Conservation (phyloP, 2,113 vertebrate species). For the Heteronetta atricapilla region DNA sequence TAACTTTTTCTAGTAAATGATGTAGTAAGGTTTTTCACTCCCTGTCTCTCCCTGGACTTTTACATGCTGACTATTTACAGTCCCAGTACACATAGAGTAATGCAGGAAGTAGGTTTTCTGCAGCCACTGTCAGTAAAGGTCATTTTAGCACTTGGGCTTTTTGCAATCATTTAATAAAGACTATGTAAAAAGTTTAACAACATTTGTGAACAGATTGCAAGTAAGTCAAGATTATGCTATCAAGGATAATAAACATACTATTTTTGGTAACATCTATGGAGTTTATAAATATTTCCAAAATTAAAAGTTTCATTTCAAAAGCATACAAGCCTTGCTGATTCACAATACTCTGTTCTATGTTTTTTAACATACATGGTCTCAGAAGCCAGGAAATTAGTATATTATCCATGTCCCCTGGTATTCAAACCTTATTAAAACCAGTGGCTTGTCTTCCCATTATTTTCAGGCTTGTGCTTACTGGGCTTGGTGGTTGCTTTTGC, state of each 20-base stretch:
- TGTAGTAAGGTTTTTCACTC: neutral
- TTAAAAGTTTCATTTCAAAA: neutral
- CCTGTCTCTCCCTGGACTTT: neutral
- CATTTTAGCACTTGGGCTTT: neutral
- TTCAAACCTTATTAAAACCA: neutral
- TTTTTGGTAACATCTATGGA: neutral
- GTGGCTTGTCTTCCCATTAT: neutral
- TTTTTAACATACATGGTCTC: neutral
- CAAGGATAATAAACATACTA: neutral
- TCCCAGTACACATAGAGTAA: neutral
- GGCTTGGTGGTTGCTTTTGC: neutral
- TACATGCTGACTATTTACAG: neutral
- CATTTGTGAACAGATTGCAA: neutral
- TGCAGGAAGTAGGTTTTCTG: neutral
- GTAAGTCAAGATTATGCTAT: neutral
- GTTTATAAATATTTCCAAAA: neutral
- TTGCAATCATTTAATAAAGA: neutral
- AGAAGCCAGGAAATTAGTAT: neutral
- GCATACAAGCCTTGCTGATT: neutral
- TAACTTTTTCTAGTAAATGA: neutral
- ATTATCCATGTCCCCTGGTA: neutral
- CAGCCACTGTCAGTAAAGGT: neutral
- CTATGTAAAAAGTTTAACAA: neutral
- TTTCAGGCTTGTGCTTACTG: neutral
- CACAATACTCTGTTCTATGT: neutral